A percentile compares a stretch with the other conserved stretches of the same genome.
Evolutionary conservation across 2,888 invertebrate genomes (phyloP).

Genomic region (Tipula vernalis): DNA sequence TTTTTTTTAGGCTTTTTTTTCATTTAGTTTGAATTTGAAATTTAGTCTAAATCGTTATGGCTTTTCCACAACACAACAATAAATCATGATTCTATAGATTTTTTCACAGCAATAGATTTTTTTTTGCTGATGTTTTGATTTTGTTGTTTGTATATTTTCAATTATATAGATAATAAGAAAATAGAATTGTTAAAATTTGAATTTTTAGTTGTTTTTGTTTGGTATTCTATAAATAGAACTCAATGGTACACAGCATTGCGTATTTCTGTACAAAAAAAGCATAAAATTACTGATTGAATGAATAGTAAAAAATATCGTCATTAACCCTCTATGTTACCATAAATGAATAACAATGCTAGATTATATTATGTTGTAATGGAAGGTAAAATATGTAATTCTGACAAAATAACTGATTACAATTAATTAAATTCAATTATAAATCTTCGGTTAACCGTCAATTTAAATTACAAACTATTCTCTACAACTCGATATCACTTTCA

Average conservation of each 20-base stretch:
- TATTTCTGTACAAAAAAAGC: neutral
- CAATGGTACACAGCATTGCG: neutral
- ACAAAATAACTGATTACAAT: neutral
- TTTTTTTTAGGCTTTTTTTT: neutral
- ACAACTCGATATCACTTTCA: neutral
- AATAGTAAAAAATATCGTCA: too few relatives aligned
- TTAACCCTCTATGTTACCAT: too few relatives aligned
- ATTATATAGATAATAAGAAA: neutral
- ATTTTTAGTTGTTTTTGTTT: neutral
- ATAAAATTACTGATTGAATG: neutral
- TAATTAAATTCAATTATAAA: neutral
- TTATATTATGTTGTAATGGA: too few relatives aligned
- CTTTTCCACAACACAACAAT: neutral
- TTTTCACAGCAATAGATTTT: neutral
- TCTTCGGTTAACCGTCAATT: neutral
- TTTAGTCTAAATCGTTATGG: neutral
- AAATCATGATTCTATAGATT: neutral
- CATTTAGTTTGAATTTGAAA: neutral
- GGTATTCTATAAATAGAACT: neutral
- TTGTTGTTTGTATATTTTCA: neutral
- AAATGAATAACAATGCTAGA: too few relatives aligned
- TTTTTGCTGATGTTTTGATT: neutral
- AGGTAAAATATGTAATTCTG: too few relatives aligned
- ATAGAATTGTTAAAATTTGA: neutral
- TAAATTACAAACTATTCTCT: neutral